Conservation (phyloP, 1,140 invertebrate species). For the Vanessa atalanta region DNA sequence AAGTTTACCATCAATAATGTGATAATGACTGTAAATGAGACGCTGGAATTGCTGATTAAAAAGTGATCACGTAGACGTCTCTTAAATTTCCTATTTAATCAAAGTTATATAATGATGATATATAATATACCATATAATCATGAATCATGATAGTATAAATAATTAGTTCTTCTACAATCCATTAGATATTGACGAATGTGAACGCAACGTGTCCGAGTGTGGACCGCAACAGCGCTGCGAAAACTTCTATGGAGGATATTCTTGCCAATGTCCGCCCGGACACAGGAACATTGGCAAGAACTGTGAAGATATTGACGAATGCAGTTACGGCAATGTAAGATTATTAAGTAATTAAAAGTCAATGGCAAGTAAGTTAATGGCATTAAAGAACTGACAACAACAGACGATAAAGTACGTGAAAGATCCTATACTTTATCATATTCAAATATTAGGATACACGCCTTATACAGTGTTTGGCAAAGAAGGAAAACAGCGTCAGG, state of each 20-base stretch:
- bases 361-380: not conserved
- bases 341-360: not conserved
- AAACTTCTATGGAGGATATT: slow-evolving; percentile 88
- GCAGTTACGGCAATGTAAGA: slow-evolving; percentile 76
- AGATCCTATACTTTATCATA: too few relatives aligned
- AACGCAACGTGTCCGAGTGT: slow-evolving; percentile 84
- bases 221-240: slow-evolving; percentile 86
- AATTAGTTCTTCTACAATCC: too few relatives aligned
- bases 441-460: not conserved
- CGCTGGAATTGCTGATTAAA: not conserved
- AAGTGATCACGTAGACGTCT: not conserved
- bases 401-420: too few relatives aligned
- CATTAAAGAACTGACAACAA: too few relatives aligned
- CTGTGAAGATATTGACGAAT: slow-evolving; percentile 96
- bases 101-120: too few relatives aligned
- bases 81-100: too few relatives aligned
- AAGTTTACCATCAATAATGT: too few relatives aligned
- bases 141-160: too few relatives aligned
- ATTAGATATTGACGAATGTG: slow-evolving; percentile 86
- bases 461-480: not conserved
- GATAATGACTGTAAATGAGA: too few relatives aligned
- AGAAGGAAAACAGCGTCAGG: too few relatives aligned
- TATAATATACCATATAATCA: too few relatives aligned
- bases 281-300: slow-evolving; percentile 84
- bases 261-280: slow-evolving; percentile 87